Conservation (phyloP, 2,113 vertebrate genomes). For the Lota lota region DNA sequence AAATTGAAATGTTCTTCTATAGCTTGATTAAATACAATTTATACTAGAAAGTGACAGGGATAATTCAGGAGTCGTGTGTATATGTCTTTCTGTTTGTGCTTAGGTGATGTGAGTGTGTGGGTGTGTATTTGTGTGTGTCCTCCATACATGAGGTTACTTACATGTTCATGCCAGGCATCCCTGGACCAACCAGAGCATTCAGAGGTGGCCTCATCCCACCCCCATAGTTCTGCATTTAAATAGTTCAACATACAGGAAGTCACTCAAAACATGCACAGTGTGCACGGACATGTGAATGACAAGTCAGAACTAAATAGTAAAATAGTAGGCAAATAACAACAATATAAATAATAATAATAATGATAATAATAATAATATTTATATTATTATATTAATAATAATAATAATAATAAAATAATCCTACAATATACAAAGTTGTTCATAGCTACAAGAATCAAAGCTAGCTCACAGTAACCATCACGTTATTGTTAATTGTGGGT, state of each 20-base stretch:
- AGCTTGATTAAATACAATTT: no score
- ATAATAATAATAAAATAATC: no score
- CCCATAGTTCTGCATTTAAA: slow-evolving; percentile 90
- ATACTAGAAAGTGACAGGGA: no score
- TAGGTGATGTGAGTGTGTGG: neutral
- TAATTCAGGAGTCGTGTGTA: no score
- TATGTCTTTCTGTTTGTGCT: neutral
- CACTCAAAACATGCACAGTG: slow-evolving; percentile 59
- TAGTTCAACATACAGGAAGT: slow-evolving; percentile 65
- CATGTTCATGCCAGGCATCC: slow-evolving; percentile 98
- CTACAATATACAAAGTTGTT: no score
- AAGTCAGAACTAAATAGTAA: neutral
- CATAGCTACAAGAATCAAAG: no score
- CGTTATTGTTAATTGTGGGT: no score
- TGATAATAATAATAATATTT: no score
- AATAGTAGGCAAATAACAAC: neutral
- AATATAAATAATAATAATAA: neutral
- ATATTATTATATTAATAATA: no score
- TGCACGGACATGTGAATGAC: no score
- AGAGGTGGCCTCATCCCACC: slow-evolving; percentile 98
- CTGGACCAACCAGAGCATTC: slow-evolving; percentile 94
- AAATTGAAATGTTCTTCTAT: no score
- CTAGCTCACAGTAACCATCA: no score
- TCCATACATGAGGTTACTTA: slow-evolving; percentile 59
- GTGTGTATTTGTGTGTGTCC: neutral